A percentile compares a stretch with the other conserved stretches of the same genome.
phyloP scores from a whole-genome alignment of 2,113 vertebrate species.

The Phrynocephalus versicolor region DNA sequence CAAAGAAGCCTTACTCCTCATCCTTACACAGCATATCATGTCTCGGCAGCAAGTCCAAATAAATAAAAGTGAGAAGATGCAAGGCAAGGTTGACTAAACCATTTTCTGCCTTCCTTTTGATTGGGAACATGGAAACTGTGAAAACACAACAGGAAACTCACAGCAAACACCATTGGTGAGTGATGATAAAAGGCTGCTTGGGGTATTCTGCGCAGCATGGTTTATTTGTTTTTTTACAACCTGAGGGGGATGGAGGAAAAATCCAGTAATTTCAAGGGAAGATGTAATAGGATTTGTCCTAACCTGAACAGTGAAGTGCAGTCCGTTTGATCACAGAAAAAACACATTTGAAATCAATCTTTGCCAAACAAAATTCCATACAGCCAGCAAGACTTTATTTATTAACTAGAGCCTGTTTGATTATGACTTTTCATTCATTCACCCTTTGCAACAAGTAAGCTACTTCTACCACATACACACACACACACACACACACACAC shows the following conservation, averaged over 20 bases:
- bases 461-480: neutral
- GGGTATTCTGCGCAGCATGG: neutral
- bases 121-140: neutral
- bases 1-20: no score
- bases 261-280: neutral
- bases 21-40: neutral
- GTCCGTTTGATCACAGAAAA: neutral
- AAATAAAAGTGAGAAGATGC: neutral
- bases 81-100: neutral
- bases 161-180: neutral
- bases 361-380: neutral
- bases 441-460: neutral
- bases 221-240: neutral
- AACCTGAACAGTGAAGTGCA: fast-evolving
- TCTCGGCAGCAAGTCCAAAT: neutral
- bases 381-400: neutral
- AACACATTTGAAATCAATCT: neutral
- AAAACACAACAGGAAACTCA: neutral
- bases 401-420: neutral
- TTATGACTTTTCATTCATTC: neutral
- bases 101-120: neutral
- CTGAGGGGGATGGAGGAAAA: slow-evolving; percentile 4
- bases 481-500: no score
- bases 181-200: neutral
- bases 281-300: neutral